Base-by-base conservation (phyloP, 2,888 invertebrate species). In the Drosophila paramelanica region DNA sequence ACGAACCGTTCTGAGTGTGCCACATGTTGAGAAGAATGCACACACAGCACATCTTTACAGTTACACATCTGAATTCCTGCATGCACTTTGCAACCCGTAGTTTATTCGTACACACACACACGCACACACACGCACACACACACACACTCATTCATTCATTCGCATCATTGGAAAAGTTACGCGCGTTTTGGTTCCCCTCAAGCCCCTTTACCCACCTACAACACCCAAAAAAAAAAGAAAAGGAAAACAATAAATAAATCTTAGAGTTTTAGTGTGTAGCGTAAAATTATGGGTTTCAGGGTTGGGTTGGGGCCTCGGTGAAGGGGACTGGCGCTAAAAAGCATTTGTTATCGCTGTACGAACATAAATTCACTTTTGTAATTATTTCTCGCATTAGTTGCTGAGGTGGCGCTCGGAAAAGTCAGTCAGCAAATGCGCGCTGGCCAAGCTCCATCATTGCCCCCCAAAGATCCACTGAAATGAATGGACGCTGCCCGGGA, bases 301-400 rank as follows among this genome's bases (percentile, higher is more conserved):
- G 47, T 52, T 64, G 73, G 74, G 38, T 38, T 1, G 27, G 14
- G 25, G 11, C 11, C 33, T 11, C 11, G 42, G 36, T 4, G 36
- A 5, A 42, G 57, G 47, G 51, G 55, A 56, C 57, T 67, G 74
- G 80, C 79, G 83, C 77, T 74, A 77, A 76, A 81, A 88, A 84
- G 79, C 89, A 90, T 90, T 90, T 86, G 89, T 90, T 90, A 89
- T 89, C 79, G 80, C 81, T 74, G 82, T 79, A 73, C 72, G 78
- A 89, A 88, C 90, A 90, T 91, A 89, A 91, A 90, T 90, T 90
- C 83, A 85, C 87, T 90, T 84, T 76, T 81, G 90, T 89, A 90
- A 90, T 90, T 91, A 90, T 90, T 90, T 90, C 87, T 87, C 85
- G 87, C 89, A 91, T 90, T 90, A 90, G 91, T 79, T 82, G 88